phyloP scores from a whole-genome alignment of 1,140 invertebrate species.

The Tetragonula clypearis region DNA sequence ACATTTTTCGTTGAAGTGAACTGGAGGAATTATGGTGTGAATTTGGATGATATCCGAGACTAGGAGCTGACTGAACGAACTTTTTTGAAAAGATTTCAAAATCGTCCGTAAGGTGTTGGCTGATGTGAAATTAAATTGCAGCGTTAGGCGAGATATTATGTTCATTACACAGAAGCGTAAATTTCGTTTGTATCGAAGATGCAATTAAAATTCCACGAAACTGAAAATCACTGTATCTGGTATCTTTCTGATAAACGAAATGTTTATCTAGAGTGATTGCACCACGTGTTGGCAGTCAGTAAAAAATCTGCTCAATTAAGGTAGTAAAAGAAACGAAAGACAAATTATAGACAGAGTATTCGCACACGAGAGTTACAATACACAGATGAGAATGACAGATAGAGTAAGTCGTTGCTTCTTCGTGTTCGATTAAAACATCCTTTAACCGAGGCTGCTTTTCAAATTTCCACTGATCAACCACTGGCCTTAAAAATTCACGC shows the following conservation, averaged over 20 bases:
- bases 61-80: not conserved
- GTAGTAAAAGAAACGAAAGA: not conserved
- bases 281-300: not conserved
- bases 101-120: not conserved
- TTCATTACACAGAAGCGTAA: no score
- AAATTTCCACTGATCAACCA: not conserved
- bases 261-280: not conserved
- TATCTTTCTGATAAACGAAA: not conserved
- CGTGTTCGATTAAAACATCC: not conserved
- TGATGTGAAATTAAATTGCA: no score
- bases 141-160: no score
- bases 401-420: not conserved
- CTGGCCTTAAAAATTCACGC: not conserved
- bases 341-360: not conserved
- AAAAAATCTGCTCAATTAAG: not conserved
- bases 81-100: not conserved
- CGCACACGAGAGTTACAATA: not conserved
- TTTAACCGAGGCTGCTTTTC: not conserved
- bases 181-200: not conserved
- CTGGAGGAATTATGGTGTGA: not conserved
- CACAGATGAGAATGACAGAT: not conserved
- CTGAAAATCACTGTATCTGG: not conserved
- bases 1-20: not conserved
- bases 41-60: not conserved
- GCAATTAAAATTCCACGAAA: not conserved